Conservation (phyloP, 92 coral and sea anemone species). For the Epizoanthus fatuus region DNA sequence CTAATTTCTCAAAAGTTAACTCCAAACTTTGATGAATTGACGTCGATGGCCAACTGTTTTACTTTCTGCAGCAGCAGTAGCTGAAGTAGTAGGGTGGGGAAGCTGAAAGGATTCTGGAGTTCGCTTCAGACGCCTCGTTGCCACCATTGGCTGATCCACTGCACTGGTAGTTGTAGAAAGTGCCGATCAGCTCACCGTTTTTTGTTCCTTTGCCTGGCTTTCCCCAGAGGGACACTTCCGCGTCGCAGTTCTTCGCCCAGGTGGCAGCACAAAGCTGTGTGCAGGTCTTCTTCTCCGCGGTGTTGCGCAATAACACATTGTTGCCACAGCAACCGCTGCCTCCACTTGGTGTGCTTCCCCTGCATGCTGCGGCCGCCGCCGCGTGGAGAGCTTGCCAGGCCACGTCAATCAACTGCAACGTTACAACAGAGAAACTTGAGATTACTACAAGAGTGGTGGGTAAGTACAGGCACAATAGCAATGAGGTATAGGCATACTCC, state of each 20-base stretch:
- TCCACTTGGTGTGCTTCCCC: slow-evolving; percentile 54
- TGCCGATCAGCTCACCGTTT: slow-evolving; percentile 29
- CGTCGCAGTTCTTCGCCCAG: slow-evolving; percentile 22
- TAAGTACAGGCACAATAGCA: no score
- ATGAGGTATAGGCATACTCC: not conserved
- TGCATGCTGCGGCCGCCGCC: slow-evolving; percentile 73
- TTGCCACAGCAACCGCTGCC: slow-evolving; percentile 46
- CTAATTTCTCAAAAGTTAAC: no score
- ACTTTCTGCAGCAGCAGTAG: slow-evolving; percentile 22
- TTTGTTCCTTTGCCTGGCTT: slow-evolving; percentile 24
- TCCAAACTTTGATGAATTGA: no score
- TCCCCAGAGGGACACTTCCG: slow-evolving; percentile 18
- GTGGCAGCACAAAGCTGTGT: slow-evolving; percentile 36
- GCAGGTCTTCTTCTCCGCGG: slow-evolving; percentile 29
- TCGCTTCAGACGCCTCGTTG: slow-evolving; percentile 15
- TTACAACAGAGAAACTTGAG: not conserved
- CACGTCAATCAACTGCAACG: slow-evolving; percentile 33
- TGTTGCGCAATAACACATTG: slow-evolving; percentile 25
- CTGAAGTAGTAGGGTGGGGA: slow-evolving; percentile 13
- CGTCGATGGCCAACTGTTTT: not conserved
- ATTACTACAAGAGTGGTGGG: not conserved
- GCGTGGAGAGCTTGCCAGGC: slow-evolving; percentile 69
- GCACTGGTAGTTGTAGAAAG: slow-evolving; percentile 31
- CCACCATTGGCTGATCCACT: slow-evolving; percentile 2
- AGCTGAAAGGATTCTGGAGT: not conserved